Conservation (phyloP, 2,113 vertebrate species). For the Misgurnus anguillicaudatus region DNA sequence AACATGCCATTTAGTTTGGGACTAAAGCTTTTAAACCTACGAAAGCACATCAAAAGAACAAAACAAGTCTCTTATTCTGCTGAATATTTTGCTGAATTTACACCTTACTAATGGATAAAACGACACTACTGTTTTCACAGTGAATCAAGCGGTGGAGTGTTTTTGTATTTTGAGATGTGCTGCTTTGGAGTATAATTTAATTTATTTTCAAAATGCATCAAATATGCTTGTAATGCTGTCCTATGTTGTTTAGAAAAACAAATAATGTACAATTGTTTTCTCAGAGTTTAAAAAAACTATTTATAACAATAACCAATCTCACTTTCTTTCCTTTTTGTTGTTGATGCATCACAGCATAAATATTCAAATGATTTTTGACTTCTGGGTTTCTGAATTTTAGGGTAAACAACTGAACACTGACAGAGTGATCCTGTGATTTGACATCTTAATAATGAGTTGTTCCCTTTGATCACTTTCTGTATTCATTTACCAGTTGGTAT, state of each 20-base stretch:
- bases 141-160: neutral
- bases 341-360: slow-evolving; percentile 59
- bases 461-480: slow-evolving; percentile 67
- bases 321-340: neutral
- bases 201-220: neutral
- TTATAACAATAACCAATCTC: neutral
- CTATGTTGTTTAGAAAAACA: neutral
- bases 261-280: neutral
- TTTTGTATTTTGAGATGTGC: neutral
- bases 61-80: neutral
- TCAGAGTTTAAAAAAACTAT: neutral
- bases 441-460: slow-evolving; percentile 66
- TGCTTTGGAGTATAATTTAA: neutral
- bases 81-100: neutral
- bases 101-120: neutral
- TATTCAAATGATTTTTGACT: slow-evolving; percentile 60
- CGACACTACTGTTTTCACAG: neutral
- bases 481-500: slow-evolving; percentile 57
- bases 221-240: neutral
- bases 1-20: too few relatives aligned
- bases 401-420: slow-evolving; percentile 58
- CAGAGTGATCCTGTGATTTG: slow-evolving; percentile 52
- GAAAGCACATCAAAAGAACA: slow-evolving; percentile 3
- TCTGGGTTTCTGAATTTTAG: slow-evolving; percentile 42
- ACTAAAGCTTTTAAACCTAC: too few relatives aligned